Evolutionary conservation across 2,113 vertebrate species (phyloP), one percentile per base, ranked within the genome.

Genomic region (Vulpes ferrilata): DNA sequence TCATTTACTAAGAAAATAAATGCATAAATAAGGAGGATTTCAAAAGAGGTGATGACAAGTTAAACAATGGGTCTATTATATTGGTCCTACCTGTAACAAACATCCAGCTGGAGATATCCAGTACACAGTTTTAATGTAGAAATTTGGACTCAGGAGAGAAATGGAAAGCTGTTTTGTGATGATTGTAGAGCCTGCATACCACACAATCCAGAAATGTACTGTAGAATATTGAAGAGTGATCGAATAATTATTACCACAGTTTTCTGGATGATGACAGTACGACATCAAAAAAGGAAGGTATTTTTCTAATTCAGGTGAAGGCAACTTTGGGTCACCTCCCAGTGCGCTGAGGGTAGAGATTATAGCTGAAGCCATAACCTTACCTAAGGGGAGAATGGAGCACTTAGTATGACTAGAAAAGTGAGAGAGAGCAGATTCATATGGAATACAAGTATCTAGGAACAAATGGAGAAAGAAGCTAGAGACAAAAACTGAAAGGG

Each of bases 1-100:
- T 84, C 38, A 4, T 74, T 84, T 88, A 55, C 71, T 84, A 48
- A 88, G 93, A 88, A 94, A 88, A 84, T 53, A 80, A 95, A 91
- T 92, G 4, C 8, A 32, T 74, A 55, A 78, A 20, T 80, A 55
- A 64, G 23, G 16, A 94, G 35, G 43, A 89, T 85, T 96, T 84
- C 55, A 84, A 59, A 73, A 74, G n/a, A 1, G 60, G 15, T 53
- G 55, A 20, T 35, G 17, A 60, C 59, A 65, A 92, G 15, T 73
- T n/a, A 17, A 53, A 90, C 79, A 76, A 23, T 76, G 59, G 32
- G 15, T 78, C 62, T 90, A 69, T 84, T 65, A 57, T 69, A 53
- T 69, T 79, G 25, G 25, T 32, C 0, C 32, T 65, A 15, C 65
- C 81, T 90, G 13, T 76, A 67, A 43, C 43, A 92, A 88, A 51